Conservation (phyloP, 2,113 vertebrate genomes). For the Platanista minor region DNA sequence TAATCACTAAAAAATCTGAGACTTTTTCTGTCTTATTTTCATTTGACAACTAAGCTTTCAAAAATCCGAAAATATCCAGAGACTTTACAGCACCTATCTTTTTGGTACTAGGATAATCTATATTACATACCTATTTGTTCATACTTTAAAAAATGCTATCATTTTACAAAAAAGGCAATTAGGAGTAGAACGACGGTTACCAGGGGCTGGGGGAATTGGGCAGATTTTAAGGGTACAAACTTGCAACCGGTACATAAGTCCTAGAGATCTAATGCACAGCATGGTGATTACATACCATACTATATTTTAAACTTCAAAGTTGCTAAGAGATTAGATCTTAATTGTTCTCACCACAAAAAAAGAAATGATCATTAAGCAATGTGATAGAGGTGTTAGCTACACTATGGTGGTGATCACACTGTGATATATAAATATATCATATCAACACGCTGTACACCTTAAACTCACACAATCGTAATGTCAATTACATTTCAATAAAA, state of each 20-base stretch:
- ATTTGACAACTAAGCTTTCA: constrained; percentile 5
- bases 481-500: neutral
- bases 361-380: neutral
- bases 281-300: neutral
- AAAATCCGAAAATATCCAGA: neutral
- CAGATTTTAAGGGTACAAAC: neutral
- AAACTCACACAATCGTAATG: neutral
- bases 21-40: constrained; percentile 18
- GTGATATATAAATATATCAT: neutral
- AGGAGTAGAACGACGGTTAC: neutral
- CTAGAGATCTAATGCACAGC: neutral
- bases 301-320: neutral
- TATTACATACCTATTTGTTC: neutral
- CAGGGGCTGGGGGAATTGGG: neutral
- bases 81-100: neutral
- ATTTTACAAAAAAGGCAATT: neutral
- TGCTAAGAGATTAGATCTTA: neutral
- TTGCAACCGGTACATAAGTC: neutral
- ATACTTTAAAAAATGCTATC: neutral
- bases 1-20: neutral
- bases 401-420: neutral
- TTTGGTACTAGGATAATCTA: neutral
- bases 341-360: neutral
- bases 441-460: neutral
- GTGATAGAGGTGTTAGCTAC: neutral